Evolutionary conservation across 2,888 invertebrate species (phyloP).

Genomic region (Mimachlamys varia): DNA sequence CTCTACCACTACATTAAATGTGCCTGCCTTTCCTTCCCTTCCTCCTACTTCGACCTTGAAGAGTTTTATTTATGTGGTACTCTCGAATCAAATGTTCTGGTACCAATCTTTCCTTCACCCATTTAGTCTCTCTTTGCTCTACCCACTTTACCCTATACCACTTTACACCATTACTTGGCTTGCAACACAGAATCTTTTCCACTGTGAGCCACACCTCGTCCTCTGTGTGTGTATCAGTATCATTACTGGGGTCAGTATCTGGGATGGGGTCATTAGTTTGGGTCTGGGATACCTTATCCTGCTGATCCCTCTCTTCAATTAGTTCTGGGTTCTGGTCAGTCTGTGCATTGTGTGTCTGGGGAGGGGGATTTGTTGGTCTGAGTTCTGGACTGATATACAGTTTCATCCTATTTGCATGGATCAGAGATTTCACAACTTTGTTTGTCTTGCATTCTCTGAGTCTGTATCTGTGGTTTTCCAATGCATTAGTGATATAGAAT

Average conservation of each 20-base stretch:
- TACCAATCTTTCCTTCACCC: neutral
- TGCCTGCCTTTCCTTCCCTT: neutral
- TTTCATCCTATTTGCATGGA: neutral
- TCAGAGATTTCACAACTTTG: neutral
- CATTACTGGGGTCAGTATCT: neutral
- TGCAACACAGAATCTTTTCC: neutral
- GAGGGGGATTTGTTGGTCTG: slow-evolving; percentile 10
- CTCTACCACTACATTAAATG: too few species aligned
- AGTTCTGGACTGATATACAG: slow-evolving; percentile 10
- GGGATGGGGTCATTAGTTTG: neutral
- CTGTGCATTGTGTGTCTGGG: neutral
- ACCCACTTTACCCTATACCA: neutral
- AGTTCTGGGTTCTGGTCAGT: neutral
- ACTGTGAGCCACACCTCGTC: neutral
- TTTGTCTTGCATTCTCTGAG: slow-evolving; percentile 32
- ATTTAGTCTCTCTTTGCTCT: neutral
- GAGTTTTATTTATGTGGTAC: neutral
- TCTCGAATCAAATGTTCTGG: neutral
- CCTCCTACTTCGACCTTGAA: neutral
- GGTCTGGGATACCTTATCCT: neutral
- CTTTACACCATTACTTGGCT: neutral
- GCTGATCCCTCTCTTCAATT: neutral
- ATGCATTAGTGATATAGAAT: too few species aligned
- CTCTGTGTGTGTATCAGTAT: neutral
- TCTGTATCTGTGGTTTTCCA: too few species aligned